Base-by-base conservation (phyloP, 1,140 invertebrate genomes). In the Ostrea denselamellosa region DNA sequence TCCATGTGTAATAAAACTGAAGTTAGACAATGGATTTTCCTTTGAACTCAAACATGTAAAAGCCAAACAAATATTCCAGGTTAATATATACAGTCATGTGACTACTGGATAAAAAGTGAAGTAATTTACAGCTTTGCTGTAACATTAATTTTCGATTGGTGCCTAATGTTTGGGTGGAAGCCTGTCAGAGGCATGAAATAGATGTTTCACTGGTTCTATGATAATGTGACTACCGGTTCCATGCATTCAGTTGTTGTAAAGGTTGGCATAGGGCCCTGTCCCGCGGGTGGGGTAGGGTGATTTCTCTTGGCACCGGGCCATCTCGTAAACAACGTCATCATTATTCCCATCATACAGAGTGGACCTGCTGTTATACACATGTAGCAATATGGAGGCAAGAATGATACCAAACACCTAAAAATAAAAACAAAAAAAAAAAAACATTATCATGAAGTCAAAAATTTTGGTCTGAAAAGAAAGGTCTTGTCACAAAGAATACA, bases 241-340 rank as follows among this genome's bases (percentile, higher is more conserved):
- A 12, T 58, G 7, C 9, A 34, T 77, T 83, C 22, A 89, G 54
- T 85, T 89, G 62, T 87, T 89, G 34, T 89, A 89, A 2, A 89
- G 81, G 44, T 89, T 89, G 10, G 89, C 89, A 77, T 89, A 89
- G 44, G 89, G 89, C n/a, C 89, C 89, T 22, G 77, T 82, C 58
- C 88, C 88, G 22, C 90, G 52, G 14, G 90, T 90, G 34, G 90
- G 90, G 56, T 90, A 90, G 4, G 90, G 88, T 14, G 90, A 89
- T 85, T 90, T 90, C 82, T 90, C 90, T 85, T 90, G 90, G 34
- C 86, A 87, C 12, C 90, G 44, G 19, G 90, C 90, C 90, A 90
- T 90, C 81, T 90, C 90, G n/a, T 90, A 90, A 3, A 90, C 90
- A 12, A 90, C 90, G 51, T 90, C 90, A 87, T 90, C 90, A 17